Evolutionary conservation across 2,888 invertebrate species (phyloP), one percentile per base, ranked within the genome.

Genomic region (Epinotia ramella): DNA sequence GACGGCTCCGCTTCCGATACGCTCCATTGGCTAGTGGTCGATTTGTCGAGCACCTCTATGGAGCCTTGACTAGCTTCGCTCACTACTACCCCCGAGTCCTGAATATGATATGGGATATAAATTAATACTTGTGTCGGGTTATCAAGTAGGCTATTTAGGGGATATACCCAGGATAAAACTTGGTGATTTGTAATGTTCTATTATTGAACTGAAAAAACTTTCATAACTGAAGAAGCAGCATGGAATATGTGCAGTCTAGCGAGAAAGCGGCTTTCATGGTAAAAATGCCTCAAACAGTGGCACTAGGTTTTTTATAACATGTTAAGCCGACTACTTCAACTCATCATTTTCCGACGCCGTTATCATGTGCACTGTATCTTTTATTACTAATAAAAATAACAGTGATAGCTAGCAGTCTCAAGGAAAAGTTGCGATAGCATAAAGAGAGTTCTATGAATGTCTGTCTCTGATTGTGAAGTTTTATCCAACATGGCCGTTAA

Each of bases 21-120:
- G 88, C 94, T 94, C 94, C 94, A 95, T 92, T 94, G 95, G 88
- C 94, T 94, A 84, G 93, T 94, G 88, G 94, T 93, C 89, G 95
- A 95, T 87, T 94, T 94, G 83, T 95, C 94, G 89, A 95, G 92
- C 90, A 94, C 93, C 89, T 94, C 95, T 87, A 94, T 93, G 88
- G 95, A 94, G 88, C 94, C 94, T 82, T 93, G 94, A 81, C 94
- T 94, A 77, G 93, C 92, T 83, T 94, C 95, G 83, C 95, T 95
- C 80, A 95, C 95, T 78, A 94, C 93, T 78, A 95, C 95, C 73
- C 95, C 95, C 9, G 95, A 94, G 78, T 95, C 95, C 94, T 92
- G 87, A 5, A 40, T 40, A 20, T 0, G 16, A 57, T 0, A 40
- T 7, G 33, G 33, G 7, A 20, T n/a, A 40, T 24, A 33, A n/a